A percentile compares a stretch with the other conserved stretches of the same genome.
Evolutionary conservation across 2,888 invertebrate species (phyloP).

Genomic region (Synergus japonicus): DNA sequence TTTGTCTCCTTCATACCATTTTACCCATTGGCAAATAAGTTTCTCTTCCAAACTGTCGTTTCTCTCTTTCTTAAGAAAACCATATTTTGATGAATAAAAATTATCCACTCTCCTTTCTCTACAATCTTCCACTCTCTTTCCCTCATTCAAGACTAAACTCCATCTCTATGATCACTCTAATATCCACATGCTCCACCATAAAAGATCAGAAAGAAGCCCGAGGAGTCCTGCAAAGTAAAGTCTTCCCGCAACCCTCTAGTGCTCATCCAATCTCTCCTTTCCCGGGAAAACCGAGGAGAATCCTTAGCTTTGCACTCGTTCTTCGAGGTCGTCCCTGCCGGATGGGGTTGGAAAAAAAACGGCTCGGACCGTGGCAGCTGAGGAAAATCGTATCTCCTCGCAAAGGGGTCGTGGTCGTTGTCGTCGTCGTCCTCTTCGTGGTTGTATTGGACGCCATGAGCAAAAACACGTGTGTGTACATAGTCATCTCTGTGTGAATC

Average conservation of each 20-base stretch:
- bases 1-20: too few species aligned
- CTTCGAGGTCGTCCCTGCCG: constrained; percentile 27
- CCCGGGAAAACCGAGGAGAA: constrained; percentile 25
- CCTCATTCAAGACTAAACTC: not conserved
- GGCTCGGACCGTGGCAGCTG: constrained; percentile 62
- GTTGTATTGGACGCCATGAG: constrained; percentile 68
- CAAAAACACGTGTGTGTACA: constrained; percentile 62
- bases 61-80: not conserved
- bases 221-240: constrained; percentile 37
- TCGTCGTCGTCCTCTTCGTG: constrained; percentile 56
- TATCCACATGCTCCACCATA: constrained; percentile 21
- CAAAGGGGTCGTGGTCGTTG: constrained; percentile 42
- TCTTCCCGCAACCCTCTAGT: constrained; percentile 27
- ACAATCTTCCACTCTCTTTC: not conserved
- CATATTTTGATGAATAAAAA: too few species aligned
- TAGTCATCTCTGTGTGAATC: constrained; percentile 45
- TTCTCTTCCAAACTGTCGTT: too few species aligned
- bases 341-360: constrained; percentile 30
- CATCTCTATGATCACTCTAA: constrained; percentile 36
- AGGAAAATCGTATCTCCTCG: constrained; percentile 68
- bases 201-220: constrained; percentile 31
- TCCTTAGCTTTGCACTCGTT: constrained; percentile 40
- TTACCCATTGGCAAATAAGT: too few species aligned
- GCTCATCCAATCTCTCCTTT: constrained; percentile 28
- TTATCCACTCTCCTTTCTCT: not conserved